phyloP scores from a whole-genome alignment of 2,888 invertebrate genomes.

The Lydus trimaculatus region DNA sequence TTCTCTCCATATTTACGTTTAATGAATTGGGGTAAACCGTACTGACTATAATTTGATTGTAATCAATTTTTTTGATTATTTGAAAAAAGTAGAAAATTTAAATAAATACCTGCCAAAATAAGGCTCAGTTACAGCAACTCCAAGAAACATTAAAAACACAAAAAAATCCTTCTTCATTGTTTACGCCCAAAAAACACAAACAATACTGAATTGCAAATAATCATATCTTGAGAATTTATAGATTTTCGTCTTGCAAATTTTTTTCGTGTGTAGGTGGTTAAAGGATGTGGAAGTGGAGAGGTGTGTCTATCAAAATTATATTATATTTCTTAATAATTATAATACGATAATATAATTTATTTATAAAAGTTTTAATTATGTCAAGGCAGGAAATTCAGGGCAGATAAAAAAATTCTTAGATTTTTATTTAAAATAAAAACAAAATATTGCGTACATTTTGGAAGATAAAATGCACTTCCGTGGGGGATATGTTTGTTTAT shows the following conservation, averaged over 20 bases:
- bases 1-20: neutral
- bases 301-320: neutral
- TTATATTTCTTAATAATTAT: neutral
- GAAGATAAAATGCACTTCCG: neutral
- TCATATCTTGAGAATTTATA: neutral
- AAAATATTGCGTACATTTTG: neutral
- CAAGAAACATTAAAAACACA: neutral
- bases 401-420: slow-evolving; percentile 4
- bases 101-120: neutral
- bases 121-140: neutral
- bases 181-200: neutral
- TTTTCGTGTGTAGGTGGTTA: neutral
- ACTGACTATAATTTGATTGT: neutral
- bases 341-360: neutral
- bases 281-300: slow-evolving; percentile 1
- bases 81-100: neutral
- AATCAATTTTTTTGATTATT: neutral
- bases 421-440: neutral
- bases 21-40: neutral
- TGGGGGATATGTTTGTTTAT: neutral
- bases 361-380: slow-evolving; percentile 15
- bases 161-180: neutral
- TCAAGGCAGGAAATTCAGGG: slow-evolving; percentile 5
- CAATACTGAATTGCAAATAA: neutral
- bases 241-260: neutral